Conservation (phyloP, 2,888 invertebrate genomes). For the Sturmia bella region DNA sequence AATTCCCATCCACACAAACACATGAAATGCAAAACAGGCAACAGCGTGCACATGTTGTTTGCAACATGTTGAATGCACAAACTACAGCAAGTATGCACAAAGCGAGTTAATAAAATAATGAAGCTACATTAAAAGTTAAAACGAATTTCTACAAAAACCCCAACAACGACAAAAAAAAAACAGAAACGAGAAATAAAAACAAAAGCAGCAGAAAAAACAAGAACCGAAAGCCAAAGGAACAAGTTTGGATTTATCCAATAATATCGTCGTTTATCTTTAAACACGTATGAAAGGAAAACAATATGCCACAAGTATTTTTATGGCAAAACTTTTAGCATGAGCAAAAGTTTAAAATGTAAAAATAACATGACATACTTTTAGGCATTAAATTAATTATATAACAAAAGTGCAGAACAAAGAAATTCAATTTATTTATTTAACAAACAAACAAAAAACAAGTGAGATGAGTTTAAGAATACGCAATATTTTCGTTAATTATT, state of each 20-base stretch:
- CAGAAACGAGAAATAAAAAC: too few relatives aligned
- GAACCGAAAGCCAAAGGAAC: slow-evolving; percentile 10
- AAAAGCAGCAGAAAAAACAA: neutral
- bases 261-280: slow-evolving; percentile 4
- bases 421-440: neutral
- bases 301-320: slow-evolving; percentile 37
- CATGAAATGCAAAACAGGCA: too few relatives aligned
- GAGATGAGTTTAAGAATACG: too few relatives aligned
- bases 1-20: too few relatives aligned
- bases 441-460: neutral
- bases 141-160: neutral
- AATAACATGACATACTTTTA: slow-evolving; percentile 66
- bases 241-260: slow-evolving; percentile 10
- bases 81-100: neutral
- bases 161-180: too few relatives aligned
- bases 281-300: slow-evolving; percentile 3
- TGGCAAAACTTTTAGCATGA: slow-evolving; percentile 27
- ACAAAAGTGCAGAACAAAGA: slow-evolving; percentile 1
- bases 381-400: slow-evolving; percentile 35
- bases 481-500: too few relatives aligned
- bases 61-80: slow-evolving; percentile 46
- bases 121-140: slow-evolving; percentile 51
- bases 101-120: slow-evolving; percentile 47
- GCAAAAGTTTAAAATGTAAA: slow-evolving; percentile 11
- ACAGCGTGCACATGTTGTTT: slow-evolving; percentile 3